Conservation (phyloP, 1,140 invertebrate species). For the Colletes latitarsis region DNA sequence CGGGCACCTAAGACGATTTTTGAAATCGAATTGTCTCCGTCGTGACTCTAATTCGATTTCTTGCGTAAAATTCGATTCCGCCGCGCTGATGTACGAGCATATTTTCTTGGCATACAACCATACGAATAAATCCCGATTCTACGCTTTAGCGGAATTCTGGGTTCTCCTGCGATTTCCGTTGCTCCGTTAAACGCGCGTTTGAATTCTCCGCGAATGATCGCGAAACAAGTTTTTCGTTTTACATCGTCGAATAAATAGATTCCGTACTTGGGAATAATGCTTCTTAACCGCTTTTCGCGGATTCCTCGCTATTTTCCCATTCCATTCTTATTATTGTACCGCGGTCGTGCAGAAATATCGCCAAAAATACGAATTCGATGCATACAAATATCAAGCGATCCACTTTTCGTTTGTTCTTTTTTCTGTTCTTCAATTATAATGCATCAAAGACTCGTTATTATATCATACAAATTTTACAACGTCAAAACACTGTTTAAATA, state of each 20-base stretch:
- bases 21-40: constrained; percentile 47
- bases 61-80: constrained; percentile 38
- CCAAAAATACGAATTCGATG: not conserved
- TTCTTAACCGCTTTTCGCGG: not conserved
- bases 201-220: not conserved
- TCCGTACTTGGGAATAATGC: not conserved
- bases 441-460: too few relatives aligned
- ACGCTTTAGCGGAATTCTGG: constrained; percentile 18
- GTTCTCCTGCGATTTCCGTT: not conserved
- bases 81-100: constrained; percentile 30
- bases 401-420: too few relatives aligned
- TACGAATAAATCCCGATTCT: constrained; percentile 34
- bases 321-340: too few relatives aligned
- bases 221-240: not conserved
- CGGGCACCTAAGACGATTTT: constrained; percentile 39
- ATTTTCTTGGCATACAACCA: constrained; percentile 42
- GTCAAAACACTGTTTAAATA: too few relatives aligned
- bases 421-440: too few relatives aligned
- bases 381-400: too few relatives aligned
- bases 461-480: too few relatives aligned
- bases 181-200: not conserved
- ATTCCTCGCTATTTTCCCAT: not conserved
- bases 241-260: constrained; percentile 8
- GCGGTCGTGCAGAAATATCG: not conserved
- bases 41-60: constrained; percentile 50